Base-by-base conservation (phyloP, 1,140 invertebrate species). In the Hydropsyche tenuis region DNA sequence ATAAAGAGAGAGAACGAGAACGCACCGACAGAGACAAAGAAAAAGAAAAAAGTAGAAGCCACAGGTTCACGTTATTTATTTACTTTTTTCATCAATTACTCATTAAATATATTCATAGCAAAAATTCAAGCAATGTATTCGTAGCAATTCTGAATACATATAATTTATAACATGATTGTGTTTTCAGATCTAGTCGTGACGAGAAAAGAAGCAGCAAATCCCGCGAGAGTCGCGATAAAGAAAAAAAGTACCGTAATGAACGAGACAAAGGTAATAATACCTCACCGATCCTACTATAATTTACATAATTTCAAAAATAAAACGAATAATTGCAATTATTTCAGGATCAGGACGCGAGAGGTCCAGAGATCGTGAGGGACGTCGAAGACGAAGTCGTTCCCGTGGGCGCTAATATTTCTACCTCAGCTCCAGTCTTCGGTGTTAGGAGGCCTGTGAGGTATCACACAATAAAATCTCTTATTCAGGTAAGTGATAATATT, bases 371-470 rank as follows among this genome's bases (percentile, higher is more conserved):
- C 51, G 74, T 6, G 66, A 75, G 3, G 71, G 64, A 23, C 60
- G 73, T 11, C 56, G 73, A 22, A 72, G 76, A n/a, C 73, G 74
- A 16, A 77, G 76, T 62, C 70, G 74, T 7, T 77, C 76, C 2
- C 76, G 76, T 14, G 76, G 74, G 12, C 76, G 73, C 30, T 77
- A 75, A 51, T 14, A 4, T 37, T 37, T 37, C 16, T 4, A 2
- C 37, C 30, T 23, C 4, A 7, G 18, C 43, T 65, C 18, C 63
- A 18, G 48, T 56, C 51, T 20, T 27, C 25, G 22, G 16, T 14
- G 20, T 75, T 56, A 60, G 69, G 48, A 56, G 45, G 45, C 65
- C 71, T 51, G 73, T 73, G 76, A 77, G 76, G 76, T 77, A 77
- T 77, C 76, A 69, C 75, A 77, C 73, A 77, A 70, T 75, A 75